These are phyloP conservation scores for Tenthredo amoena DNA, from an alignment of 2,888 invertebrate species.

Conservation along the genomic window DNA sequence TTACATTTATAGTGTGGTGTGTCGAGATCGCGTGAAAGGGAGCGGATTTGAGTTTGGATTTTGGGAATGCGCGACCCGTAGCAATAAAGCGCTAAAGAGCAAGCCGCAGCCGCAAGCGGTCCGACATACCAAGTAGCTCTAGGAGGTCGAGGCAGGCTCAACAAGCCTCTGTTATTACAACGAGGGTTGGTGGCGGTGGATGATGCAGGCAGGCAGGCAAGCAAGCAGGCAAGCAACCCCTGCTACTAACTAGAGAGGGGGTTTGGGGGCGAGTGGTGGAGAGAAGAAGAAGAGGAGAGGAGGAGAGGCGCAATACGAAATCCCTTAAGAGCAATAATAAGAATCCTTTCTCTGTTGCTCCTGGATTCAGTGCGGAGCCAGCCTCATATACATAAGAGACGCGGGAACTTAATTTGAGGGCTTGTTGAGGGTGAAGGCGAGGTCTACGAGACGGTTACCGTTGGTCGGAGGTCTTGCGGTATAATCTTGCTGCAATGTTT, in stretches of 20 bases:
- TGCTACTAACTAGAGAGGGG: constrained; percentile 64
- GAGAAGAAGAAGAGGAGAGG: constrained; percentile 51
- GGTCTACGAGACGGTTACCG: constrained; percentile 54
- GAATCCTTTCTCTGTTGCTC: constrained; percentile 72
- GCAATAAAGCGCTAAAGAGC: constrained; percentile 53
- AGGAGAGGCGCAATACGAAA: constrained; percentile 72
- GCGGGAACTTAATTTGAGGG: constrained; percentile 54
- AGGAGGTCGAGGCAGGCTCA: constrained; percentile 58
- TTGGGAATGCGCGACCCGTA: constrained; percentile 50
- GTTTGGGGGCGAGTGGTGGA: background rate
- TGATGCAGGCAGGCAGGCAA: constrained; percentile 37
- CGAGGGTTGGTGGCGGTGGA: constrained; percentile 61
- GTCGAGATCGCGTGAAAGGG: constrained; percentile 13
- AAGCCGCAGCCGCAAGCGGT: constrained; percentile 52
- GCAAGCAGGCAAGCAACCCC: constrained; percentile 29
- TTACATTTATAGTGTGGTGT: constrained; percentile 5
- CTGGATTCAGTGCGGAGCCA: constrained; percentile 52
- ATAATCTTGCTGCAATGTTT: constrained; percentile 51
- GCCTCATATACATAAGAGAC: constrained; percentile 51
- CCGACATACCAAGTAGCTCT: constrained; percentile 52
- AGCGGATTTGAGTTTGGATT: constrained; percentile 50
- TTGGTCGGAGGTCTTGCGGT: constrained; percentile 55
- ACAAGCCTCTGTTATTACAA: constrained; percentile 73
- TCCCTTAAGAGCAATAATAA: constrained; percentile 78
- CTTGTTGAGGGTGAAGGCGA: constrained; percentile 51